Evolutionary conservation across 2,113 vertebrate genomes (phyloP), one percentile per base, ranked within the genome.

Genomic region (Lophochroa leadbeateri): DNA sequence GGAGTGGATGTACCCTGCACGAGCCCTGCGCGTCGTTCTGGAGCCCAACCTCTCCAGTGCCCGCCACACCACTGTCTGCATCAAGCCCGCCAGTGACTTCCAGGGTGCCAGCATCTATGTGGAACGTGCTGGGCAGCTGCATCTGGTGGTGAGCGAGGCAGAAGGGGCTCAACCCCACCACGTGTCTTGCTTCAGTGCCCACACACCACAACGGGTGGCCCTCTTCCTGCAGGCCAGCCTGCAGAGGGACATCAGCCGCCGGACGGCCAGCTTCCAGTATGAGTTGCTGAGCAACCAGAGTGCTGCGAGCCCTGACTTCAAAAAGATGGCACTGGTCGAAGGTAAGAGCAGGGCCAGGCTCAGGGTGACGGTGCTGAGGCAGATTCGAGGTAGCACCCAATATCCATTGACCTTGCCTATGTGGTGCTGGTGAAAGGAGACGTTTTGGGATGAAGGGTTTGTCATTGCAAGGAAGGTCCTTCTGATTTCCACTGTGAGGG

Each of bases 161-260:
- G 82, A 58, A 33, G 96, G 50, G 19, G 81, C 82, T 49, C 68
- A 23, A 70, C 53, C 88, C 37, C 93, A n/a, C 58, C 97, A 91
- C 11, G 98, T 98, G 50, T 96, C 98, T 83, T 98, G 98, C 91
- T 98, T 98, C 92, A 96, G 97, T 4, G 95, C 96, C 11, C 97
- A 95, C 14, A 93, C 65, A 0, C 90, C 95, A 0, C 97, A 94
- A 5, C 77, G 89, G 64, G 97, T 98, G 11, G 98, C 96, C 19
- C 93, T 99, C n/a, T 98, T 98, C 96, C 97, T 98, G 52, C 98
- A 98, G 94, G 98, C 98, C 85, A 97, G 96, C 53, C 98, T 96
- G 2, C 98, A 98, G 79, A 93, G 82, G 33, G 97, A 96, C 58
- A 96, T 98, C 95, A 94, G 96, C 90, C 96, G 96, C 68, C 95